Conservation (phyloP, 2,888 invertebrate genomes). For the Lasioglossum pauxillum region DNA sequence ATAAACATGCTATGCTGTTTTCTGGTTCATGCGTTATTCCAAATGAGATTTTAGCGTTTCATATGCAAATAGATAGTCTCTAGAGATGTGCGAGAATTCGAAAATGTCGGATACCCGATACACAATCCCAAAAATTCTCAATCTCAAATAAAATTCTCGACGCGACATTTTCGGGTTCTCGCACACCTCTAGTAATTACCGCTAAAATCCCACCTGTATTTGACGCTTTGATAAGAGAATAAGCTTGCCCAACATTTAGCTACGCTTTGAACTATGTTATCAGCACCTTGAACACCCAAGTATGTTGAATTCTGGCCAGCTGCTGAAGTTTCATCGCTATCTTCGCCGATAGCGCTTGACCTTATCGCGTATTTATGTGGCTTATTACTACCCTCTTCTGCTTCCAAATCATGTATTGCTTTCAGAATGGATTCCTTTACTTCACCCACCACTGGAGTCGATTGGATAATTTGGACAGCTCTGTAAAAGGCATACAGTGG, state of each 20-base stretch:
- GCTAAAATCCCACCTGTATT: constrained; percentile 88
- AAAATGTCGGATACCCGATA: too few species aligned
- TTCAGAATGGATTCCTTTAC: constrained; percentile 80
- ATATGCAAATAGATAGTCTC: not conserved
- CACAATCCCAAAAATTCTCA: too few species aligned
- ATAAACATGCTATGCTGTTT: constrained; percentile 91
- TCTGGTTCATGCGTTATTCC: constrained; percentile 46
- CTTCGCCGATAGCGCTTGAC: constrained; percentile 91
- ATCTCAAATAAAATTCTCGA: too few species aligned
- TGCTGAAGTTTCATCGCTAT: constrained; percentile 91
- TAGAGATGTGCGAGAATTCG: too few species aligned
- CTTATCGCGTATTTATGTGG: constrained; percentile 87
- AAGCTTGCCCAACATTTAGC: constrained; percentile 93
- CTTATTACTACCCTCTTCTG: constrained; percentile 61
- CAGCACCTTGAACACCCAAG: constrained; percentile 87
- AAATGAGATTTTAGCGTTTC: not conserved
- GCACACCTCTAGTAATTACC: too few species aligned
- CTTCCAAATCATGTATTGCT: constrained; percentile 77
- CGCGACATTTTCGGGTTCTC: too few species aligned
- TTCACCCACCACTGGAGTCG: constrained; percentile 81
- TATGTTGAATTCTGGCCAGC: constrained; percentile 94
- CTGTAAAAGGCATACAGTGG: constrained; percentile 76
- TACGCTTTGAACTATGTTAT: constrained; percentile 87
- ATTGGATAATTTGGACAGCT: constrained; percentile 83
- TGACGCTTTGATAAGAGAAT: constrained; percentile 90